Evolutionary conservation across 2,888 invertebrate species (phyloP), one percentile per base, ranked within the genome.

Genomic region (Calephelis perditalis): DNA sequence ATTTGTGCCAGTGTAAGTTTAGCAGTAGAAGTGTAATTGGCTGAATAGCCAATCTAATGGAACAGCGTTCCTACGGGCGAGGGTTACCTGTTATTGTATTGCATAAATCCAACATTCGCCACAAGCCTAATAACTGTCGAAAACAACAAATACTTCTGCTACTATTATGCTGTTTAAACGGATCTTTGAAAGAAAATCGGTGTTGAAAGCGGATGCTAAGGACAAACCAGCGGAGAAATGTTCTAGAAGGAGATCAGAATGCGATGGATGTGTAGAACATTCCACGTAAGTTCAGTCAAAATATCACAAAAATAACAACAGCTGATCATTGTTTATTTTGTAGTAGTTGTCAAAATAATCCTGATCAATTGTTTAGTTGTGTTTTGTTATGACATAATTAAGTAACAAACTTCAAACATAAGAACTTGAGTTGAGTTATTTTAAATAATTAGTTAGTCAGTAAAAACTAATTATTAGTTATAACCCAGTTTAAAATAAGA

Each of bases 161-260:
- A 65, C 77, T 91, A 87, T 79, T 91, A 91, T 91, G 91, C 79
- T 91, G 91, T 82, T 89, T 89, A 88, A 91, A 91, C 90, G 91
- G 88, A 81, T 91, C 90, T 78, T 91, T 84, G 84, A 90, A 89
- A 81, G 91, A 91, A 89, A 91, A 74, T 86, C 91, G 84, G 78
- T 89, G 89, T 82, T 91, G 90, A 91, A 87, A 67, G 74, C 77
- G 60, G 80, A 85, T 69, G 73, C 69, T 74, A 82, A 72, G 76
- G 81, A 70, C 63, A 82, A 77, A 73, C 67, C 73, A 66, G 73
- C 76, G 65, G 77, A 84, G 77, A 89, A 87, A 82, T 89, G 88
- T 85, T 84, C 84, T 78, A 86, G 86, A 85, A 85, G 84, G 75
- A 81, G 73, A 69, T 86, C 86, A 72, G 87, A 89, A 86, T 91